Evolutionary conservation across 2,113 vertebrate genomes (phyloP).

Genomic region (Pelecanoides urinatrix): DNA sequence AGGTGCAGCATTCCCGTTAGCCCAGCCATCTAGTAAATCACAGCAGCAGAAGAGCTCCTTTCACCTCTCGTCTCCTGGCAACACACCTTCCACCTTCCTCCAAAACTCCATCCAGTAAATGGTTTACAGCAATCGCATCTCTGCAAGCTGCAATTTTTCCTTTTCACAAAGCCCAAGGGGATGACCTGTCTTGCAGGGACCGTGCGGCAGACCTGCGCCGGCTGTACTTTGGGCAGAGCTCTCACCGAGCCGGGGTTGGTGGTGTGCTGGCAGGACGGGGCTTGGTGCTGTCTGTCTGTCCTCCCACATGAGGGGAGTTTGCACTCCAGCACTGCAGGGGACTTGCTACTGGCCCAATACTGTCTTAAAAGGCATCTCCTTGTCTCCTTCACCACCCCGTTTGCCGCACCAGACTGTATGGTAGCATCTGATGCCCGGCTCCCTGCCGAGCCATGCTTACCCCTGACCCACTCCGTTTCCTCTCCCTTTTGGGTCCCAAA

Average conservation of each 20-base stretch:
- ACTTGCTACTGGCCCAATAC: not conserved
- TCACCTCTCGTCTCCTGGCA: not conserved
- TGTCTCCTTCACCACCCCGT: fast-evolving
- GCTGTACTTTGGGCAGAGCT: not conserved
- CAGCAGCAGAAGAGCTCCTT: not conserved
- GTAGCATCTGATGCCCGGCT: not conserved
- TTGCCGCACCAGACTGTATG: not conserved
- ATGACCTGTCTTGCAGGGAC: not conserved
- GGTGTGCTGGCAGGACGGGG: not conserved
- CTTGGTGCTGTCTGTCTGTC: not conserved
- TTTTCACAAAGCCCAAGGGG: not conserved
- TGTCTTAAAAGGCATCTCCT: not conserved
- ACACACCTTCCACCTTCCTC: not conserved
- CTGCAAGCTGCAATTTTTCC: not conserved
- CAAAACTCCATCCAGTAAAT: not conserved
- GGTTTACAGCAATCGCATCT: not conserved
- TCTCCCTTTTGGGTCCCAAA: not conserved
- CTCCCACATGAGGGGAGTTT: not conserved
- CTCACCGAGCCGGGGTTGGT: fast-evolving
- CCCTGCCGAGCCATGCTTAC: fast-evolving
- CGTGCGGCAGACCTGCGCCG: fast-evolving
- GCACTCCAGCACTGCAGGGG: fast-evolving
- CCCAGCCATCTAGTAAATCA: not conserved
- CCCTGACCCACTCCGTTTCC: fast-evolving
- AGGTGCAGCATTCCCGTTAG: not conserved